Percentiles rank a stretch among this genome's conserved stretches.
phyloP scores from a whole-genome alignment of 2,113 vertebrate species.

The Lynx canadensis region DNA sequence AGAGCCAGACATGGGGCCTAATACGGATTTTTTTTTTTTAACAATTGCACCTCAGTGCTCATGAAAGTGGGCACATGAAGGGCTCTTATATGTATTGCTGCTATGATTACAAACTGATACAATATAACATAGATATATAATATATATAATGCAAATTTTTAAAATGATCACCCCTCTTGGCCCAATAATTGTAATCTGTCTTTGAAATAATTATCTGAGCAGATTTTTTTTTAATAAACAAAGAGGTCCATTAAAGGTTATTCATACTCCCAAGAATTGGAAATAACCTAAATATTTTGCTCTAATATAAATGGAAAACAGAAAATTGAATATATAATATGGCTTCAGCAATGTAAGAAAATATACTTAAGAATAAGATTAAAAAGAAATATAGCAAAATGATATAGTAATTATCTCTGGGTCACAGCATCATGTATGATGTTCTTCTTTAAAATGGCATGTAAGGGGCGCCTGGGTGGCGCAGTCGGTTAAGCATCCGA shows the following conservation, averaged over 20 bases:
- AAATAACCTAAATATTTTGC: neutral
- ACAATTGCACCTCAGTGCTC: neutral
- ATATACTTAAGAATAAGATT: neutral
- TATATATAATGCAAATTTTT: neutral
- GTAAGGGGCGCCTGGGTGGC: neutral
- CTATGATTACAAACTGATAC: neutral
- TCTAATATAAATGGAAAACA: neutral
- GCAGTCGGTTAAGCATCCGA: too few relatives aligned
- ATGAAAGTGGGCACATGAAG: neutral
- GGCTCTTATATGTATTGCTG: neutral
- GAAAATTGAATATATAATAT: neutral
- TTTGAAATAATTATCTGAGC: neutral
- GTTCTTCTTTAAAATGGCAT: constrained; percentile 11
- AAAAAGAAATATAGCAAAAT: neutral
- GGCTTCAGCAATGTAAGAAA: constrained; percentile 7
- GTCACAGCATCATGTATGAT: neutral
- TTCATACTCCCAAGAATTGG: neutral
- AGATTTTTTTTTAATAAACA: neutral
- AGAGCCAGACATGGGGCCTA: neutral
- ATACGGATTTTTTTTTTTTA: neutral
- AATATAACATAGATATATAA: neutral
- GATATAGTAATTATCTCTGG: neutral
- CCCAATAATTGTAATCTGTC: neutral
- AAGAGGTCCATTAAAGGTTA: neutral
- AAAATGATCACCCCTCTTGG: neutral